Conservation (phyloP, 2,888 invertebrate genomes). For the Agrotis exclamationis region DNA sequence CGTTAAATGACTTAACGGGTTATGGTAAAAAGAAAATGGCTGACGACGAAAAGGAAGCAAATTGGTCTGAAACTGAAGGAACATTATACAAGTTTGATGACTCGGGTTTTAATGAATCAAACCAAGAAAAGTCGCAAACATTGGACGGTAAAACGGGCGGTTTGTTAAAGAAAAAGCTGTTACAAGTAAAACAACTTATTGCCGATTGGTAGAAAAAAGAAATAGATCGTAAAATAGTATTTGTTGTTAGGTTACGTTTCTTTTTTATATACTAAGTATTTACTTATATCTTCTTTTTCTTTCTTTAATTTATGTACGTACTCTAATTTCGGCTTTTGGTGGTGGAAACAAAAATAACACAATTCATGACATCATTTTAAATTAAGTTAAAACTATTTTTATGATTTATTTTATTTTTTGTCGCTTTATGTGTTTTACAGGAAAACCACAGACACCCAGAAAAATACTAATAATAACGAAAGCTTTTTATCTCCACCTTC, state of each 20-base stretch:
- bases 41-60: not conserved
- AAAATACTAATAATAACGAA: conserved; percentile 86
- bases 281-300: conserved; percentile 38
- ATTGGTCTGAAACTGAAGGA: conserved; percentile 23
- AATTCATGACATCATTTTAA: conserved; percentile 51
- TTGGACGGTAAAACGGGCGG: conserved; percentile 46
- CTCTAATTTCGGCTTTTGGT: conserved; percentile 64
- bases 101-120: conserved; percentile 41
- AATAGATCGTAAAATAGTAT: conserved; percentile 2
- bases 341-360: conserved; percentile 68
- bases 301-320: conserved; percentile 36
- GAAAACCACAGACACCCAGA: conserved; percentile 88
- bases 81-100: conserved; percentile 54
- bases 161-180: conserved; percentile 75
- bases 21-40: conserved; percentile 11
- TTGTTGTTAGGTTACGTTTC: conserved; percentile 11
- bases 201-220: conserved; percentile 70
- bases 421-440: conserved; percentile 90
- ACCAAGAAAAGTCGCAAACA: conserved; percentile 33
- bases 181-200: conserved; percentile 74
- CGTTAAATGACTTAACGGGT: conserved; percentile 38
- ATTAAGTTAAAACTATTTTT: conserved; percentile 60
- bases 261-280: conserved; percentile 11
- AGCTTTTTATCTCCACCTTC: conserved; percentile 86
- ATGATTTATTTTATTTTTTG: conserved; percentile 78